phyloP scores from a whole-genome alignment of 1,140 invertebrate species.

The Triops cancriformis region DNA sequence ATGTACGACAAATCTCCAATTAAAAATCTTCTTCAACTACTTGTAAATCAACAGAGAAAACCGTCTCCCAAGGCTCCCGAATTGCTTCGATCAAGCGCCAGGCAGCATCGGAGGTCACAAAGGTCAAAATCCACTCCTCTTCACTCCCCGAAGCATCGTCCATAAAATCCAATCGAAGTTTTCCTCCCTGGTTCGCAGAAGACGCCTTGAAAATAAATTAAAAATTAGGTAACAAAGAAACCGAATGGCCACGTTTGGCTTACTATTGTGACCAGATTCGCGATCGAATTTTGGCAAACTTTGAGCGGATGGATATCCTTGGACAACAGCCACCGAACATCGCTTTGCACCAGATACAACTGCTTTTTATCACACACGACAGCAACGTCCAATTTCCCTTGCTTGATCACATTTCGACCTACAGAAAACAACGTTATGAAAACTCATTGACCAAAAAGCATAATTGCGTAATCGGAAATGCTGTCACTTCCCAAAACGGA shows the following conservation, averaged over 20 bases:
- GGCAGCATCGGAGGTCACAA: conserved; percentile 16
- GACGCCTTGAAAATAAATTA: neutral
- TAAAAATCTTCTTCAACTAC: conserved; percentile 18
- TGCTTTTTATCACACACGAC: neutral
- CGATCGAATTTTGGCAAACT: neutral
- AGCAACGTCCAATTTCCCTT: conserved; percentile 5
- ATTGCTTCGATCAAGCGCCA: conserved; percentile 17
- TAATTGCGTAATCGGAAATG: too few relatives aligned
- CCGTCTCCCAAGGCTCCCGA: conserved; percentile 18
- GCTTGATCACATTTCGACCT: neutral
- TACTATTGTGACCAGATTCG: conserved; percentile 21
- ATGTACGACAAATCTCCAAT: neutral
- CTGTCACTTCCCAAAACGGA: too few relatives aligned
- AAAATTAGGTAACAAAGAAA: too few relatives aligned
- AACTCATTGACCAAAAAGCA: neutral
- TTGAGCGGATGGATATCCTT: neutral
- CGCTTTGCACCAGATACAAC: neutral
- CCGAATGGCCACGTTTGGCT: neutral
- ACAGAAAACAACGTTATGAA: neutral
- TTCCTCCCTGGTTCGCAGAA: conserved; percentile 3
- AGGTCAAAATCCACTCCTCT: conserved; percentile 19
- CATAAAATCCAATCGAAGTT: conserved; percentile 17
- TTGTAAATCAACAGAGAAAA: conserved; percentile 20
- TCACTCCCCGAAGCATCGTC: conserved; percentile 17
- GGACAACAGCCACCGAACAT: neutral